Percentiles rank a stretch among this genome's conserved stretches.
Evolutionary conservation across 2,888 invertebrate species (phyloP).

Genomic region (Mythimna vitellina): DNA sequence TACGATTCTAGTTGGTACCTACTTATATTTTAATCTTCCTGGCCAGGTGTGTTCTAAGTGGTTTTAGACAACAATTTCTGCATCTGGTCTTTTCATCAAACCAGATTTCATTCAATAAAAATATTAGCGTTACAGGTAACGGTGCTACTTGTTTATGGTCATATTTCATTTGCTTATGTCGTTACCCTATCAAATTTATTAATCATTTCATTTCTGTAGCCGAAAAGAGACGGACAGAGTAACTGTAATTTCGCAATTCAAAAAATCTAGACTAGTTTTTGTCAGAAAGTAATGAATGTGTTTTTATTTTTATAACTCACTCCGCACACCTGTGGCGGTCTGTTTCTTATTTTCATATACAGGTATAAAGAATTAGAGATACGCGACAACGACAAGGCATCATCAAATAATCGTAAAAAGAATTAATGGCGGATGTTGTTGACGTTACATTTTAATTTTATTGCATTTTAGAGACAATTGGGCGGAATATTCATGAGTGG

Average conservation of each 20-base stretch:
- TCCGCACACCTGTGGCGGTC: constrained; percentile 53
- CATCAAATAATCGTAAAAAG: constrained; percentile 76
- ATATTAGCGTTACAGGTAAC: constrained; percentile 9
- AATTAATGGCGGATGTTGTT: constrained; percentile 79
- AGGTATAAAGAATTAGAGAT: constrained; percentile 36
- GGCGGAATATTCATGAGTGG: constrained; percentile 75
- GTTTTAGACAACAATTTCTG: not conserved
- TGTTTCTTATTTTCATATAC: constrained; percentile 11
- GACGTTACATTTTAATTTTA: constrained; percentile 78
- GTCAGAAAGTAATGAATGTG: constrained; percentile 25
- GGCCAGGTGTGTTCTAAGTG: not conserved
- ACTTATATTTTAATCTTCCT: not conserved
- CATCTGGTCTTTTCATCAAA: not conserved
- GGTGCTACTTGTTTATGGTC: constrained; percentile 14
- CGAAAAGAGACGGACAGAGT: not conserved
- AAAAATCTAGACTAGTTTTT: constrained; percentile 39
- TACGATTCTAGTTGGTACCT: not conserved
- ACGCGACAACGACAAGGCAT: constrained; percentile 50
- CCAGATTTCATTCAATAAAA: constrained; percentile 28
- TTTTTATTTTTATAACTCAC: constrained; percentile 50
- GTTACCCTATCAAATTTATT: constrained; percentile 13
- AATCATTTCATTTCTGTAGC: constrained; percentile 10
- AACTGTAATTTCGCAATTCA: constrained; percentile 17
- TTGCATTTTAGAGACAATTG: constrained; percentile 72
- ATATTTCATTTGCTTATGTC: constrained; percentile 13